These are phyloP conservation scores for Drosophila tani DNA, from an alignment of 1,140 invertebrate genomes.

Conservation along the genomic window DNA sequence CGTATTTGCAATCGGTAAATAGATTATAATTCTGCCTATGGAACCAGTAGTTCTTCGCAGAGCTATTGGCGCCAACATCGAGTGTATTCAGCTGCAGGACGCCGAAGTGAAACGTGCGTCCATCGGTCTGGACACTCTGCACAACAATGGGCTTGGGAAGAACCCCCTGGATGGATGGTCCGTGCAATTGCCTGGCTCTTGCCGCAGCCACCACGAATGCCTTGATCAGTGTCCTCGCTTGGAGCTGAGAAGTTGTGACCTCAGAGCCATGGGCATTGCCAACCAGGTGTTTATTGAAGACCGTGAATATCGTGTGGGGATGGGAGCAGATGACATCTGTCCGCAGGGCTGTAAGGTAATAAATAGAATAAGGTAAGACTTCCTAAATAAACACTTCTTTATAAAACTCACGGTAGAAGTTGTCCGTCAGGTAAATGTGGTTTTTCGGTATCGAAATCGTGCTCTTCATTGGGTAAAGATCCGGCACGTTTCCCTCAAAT, in stretches of 20 bases:
- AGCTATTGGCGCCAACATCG: constrained; percentile 86
- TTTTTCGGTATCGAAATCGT: constrained; percentile 88
- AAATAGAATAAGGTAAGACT: background rate
- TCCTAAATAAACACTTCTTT: background rate
- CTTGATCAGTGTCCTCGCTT: constrained; percentile 89
- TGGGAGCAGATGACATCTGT: constrained; percentile 85
- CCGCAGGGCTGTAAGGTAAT: constrained; percentile 86
- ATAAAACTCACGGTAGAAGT: constrained; percentile 89
- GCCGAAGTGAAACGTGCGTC: constrained; percentile 91
- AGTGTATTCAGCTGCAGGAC: constrained; percentile 95
- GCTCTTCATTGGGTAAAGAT: constrained; percentile 90
- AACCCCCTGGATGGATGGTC: constrained; percentile 85
- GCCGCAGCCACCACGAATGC: constrained; percentile 89
- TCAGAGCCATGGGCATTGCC: constrained; percentile 89
- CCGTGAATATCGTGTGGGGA: constrained; percentile 91
- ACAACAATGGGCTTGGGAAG: constrained; percentile 92
- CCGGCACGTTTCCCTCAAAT: constrained; percentile 87
- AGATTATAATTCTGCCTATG: constrained; percentile 87
- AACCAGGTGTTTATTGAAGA: constrained; percentile 88
- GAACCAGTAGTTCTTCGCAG: constrained; percentile 93
- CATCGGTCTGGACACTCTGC: constrained; percentile 92
- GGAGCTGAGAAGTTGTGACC: constrained; percentile 88
- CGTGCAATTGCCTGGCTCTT: constrained; percentile 90
- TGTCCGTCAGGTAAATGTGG: constrained; percentile 88
- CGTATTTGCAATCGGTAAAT: constrained; percentile 89